Evolutionary conservation across 2,797 vertebrate genomes (phyloP), one percentile per base, ranked within the genome.

Genomic region (Mormyrus proboscirostris): DNA sequence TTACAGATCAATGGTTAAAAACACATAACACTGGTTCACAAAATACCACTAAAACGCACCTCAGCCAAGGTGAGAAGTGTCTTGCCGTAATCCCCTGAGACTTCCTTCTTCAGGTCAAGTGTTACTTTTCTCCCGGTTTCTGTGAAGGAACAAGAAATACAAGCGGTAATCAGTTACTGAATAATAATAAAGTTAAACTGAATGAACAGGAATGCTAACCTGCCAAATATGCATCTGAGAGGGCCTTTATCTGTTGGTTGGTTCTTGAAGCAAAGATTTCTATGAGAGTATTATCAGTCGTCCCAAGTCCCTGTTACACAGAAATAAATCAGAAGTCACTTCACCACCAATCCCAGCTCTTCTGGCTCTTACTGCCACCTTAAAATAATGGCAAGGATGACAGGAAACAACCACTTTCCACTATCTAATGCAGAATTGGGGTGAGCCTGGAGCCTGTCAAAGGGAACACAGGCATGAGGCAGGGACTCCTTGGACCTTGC

Each of bases 201-300:
- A 65, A 62, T 88, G 29, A 22, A 62, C 3, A 38, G 7, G 53
- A 57, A 85, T 83, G 87, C 92, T 29, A 29, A 98, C 98, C 96
- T 94, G 95, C 92, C 9, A 96, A 93, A 91, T 97, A 98, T 0
- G 94, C 95, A n/a, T 97, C 96, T 29, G 93, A 92, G 47, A 98
- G 29, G 89, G 95, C 96, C 88, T 95, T 96, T 89, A 98, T 95
- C 92, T 98, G 97, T 44, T 89, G 92, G 94, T 95, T 97, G 69
- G 95, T 97, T 91, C 97, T 96, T 0, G 97, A 97, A 14, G 96
- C 95, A 91, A 98, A 95, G 50, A 98, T 96, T 95, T 98, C 98
- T 9, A 96, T 97, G 93, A 98, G 92, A 0, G 92, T 93, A n/a
- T 91, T 92, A 90, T 98, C 97, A 12, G 93, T 94, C 47, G 97